Conservation (phyloP, 2,888 invertebrate genomes). For the Lamellibrachia satsuma region DNA sequence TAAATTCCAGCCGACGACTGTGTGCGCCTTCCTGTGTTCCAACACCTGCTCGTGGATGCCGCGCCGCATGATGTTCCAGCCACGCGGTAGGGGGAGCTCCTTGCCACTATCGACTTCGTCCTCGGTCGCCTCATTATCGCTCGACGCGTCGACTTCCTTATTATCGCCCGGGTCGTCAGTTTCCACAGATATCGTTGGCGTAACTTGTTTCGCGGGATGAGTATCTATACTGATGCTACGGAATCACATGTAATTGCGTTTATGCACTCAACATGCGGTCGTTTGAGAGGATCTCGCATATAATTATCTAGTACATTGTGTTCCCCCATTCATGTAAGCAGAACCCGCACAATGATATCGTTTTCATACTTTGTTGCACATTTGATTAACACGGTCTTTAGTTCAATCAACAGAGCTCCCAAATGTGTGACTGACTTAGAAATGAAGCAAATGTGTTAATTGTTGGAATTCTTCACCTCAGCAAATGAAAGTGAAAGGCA, state of each 20-base stretch:
- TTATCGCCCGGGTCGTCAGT: neutral
- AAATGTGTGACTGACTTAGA: neutral
- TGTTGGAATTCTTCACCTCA: neutral
- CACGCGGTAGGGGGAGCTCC: neutral
- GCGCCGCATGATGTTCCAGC: neutral
- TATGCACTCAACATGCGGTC: neutral
- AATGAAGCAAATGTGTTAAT: neutral
- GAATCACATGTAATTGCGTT: neutral
- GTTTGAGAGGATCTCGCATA: neutral
- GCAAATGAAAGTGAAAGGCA: neutral
- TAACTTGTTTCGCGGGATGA: neutral
- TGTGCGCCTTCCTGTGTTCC: neutral
- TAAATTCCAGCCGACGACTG: neutral
- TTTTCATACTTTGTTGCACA: neutral
- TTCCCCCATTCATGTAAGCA: too few species aligned
- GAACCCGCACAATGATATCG: neutral
- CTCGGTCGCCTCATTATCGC: neutral
- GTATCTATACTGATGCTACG: neutral
- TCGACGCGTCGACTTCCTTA: neutral
- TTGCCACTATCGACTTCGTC: neutral
- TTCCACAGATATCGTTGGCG: neutral
- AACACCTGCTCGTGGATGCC: neutral
- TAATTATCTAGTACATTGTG: neutral
- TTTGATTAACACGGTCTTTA: neutral
- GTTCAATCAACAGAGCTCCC: neutral